A percentile compares a stretch with the other conserved stretches of the same genome.
Conservation (phyloP, 2,113 vertebrate species). For the Protomyctophum bolini region DNA sequence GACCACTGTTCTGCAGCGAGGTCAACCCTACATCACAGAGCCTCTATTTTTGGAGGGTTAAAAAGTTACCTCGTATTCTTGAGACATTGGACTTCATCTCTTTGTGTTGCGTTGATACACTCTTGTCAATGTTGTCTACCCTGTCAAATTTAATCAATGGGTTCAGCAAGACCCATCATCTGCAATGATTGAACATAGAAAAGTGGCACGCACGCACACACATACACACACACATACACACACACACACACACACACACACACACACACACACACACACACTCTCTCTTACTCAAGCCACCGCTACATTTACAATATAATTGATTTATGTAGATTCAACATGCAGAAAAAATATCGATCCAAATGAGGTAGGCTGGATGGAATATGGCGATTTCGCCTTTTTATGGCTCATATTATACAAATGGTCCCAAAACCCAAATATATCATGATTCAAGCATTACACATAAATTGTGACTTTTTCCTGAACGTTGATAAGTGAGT, state of each 20-base stretch:
- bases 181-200: not conserved
- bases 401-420: slow-evolving; percentile 49
- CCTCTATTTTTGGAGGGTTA: no score
- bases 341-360: slow-evolving; percentile 53
- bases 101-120: no score
- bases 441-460: slow-evolving; percentile 9
- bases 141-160: not conserved
- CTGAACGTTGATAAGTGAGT: not conserved
- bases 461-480: not conserved
- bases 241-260: slow-evolving; percentile 6
- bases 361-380: slow-evolving; percentile 18
- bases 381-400: slow-evolving; percentile 56
- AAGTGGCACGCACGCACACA: not conserved
- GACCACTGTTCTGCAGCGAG: no score
- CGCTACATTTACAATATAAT: slow-evolving; percentile 43
- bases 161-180: not conserved
- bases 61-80: no score
- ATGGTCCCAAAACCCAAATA: slow-evolving; percentile 15
- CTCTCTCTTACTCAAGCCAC: slow-evolving; percentile 17
- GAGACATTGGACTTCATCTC: no score
- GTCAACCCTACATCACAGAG: no score
- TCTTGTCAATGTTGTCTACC: not conserved
- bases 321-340: slow-evolving; percentile 61
- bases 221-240: not conserved
- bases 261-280: slow-evolving; percentile 14